Conservation (phyloP, 2,797 vertebrate genomes). For the Spheniscus humboldti region DNA sequence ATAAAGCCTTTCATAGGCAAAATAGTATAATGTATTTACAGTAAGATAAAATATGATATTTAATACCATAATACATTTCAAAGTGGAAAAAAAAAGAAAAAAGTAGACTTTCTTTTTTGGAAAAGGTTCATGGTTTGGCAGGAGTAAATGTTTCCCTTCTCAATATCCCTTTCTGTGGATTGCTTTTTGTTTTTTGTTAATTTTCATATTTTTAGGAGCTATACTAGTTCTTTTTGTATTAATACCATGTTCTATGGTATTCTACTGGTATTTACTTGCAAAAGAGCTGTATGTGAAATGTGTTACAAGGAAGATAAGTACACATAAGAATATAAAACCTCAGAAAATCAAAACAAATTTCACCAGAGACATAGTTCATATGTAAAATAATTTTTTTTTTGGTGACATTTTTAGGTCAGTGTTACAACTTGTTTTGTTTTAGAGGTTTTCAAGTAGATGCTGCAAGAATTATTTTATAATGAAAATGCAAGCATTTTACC, state of each 20-base stretch:
- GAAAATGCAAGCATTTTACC: background rate
- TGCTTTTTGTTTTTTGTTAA: background rate
- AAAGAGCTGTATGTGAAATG: background rate
- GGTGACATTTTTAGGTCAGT: background rate
- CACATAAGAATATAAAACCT: background rate
- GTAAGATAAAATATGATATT: background rate
- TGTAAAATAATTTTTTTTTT: background rate
- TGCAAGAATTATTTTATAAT: background rate
- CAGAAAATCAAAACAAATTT: background rate
- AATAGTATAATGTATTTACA: background rate
- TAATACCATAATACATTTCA: background rate
- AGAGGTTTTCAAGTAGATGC: background rate
- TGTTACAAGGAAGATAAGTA: background rate
- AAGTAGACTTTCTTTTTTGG: background rate
- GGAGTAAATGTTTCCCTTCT: background rate
- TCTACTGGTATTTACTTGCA: background rate
- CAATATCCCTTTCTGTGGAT: background rate
- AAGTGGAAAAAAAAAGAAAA: background rate
- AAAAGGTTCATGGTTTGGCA: background rate
- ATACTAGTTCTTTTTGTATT: background rate
- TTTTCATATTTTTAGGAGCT: background rate
- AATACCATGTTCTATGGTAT: background rate
- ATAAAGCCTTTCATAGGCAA: background rate
- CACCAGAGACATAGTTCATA: background rate
- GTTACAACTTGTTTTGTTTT: background rate